phyloP scores from a whole-genome alignment of 2,888 invertebrate species.

The Erebia aethiops region DNA sequence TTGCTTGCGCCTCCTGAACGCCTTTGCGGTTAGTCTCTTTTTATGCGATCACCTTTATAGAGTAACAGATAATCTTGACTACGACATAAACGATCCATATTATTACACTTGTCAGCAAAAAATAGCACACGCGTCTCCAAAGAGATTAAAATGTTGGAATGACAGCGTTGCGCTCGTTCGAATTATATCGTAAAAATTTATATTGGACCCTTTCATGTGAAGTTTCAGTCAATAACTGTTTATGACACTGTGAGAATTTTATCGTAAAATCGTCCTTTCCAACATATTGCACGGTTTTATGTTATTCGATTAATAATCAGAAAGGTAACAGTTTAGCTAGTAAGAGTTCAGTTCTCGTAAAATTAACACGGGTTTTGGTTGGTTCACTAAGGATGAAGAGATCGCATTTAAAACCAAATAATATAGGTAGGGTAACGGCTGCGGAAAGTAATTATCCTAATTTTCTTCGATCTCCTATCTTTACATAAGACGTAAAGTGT shows the following conservation, averaged over 20 bases:
- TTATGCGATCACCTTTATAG: not conserved
- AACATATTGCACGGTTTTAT: not conserved
- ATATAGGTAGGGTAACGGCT: not conserved
- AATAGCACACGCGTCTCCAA: slow-evolving; percentile 11
- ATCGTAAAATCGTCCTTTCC: slow-evolving; percentile 1
- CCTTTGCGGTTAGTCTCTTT: not conserved
- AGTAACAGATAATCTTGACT: slow-evolving; percentile 1
- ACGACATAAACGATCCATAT: slow-evolving; percentile 15
- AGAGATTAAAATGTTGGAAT: slow-evolving; percentile 22
- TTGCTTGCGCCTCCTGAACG: not conserved
- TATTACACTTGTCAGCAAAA: slow-evolving; percentile 17
- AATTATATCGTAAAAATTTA: slow-evolving; percentile 25
- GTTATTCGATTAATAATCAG: not conserved
- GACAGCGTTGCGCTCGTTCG: slow-evolving; percentile 18
- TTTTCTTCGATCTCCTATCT: slow-evolving; percentile 2
- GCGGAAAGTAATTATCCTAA: not conserved
- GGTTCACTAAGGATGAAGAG: not conserved
- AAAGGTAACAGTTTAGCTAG: not conserved
- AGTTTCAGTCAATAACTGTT: slow-evolving; percentile 19
- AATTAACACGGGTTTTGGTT: slow-evolving; percentile 2
- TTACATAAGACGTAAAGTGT: not conserved
- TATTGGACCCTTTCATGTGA: slow-evolving; percentile 18
- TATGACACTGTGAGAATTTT: slow-evolving; percentile 5
- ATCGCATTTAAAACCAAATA: not conserved
- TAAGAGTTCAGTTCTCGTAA: not conserved